Evolutionary conservation across 2,888 invertebrate species (phyloP).

Genomic region (Lithodes maja): DNA sequence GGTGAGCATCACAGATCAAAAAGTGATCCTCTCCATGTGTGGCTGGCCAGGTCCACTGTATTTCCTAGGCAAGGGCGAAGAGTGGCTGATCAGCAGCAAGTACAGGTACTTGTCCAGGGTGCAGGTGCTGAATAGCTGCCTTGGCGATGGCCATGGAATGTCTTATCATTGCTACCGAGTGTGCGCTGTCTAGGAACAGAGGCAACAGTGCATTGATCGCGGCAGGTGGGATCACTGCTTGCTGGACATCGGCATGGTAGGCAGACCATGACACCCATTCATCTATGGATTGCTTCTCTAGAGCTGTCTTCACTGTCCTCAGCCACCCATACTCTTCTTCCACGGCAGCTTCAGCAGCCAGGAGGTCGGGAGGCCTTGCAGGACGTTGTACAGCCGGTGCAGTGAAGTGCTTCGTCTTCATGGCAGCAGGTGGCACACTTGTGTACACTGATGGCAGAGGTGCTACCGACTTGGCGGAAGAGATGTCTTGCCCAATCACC

Average conservation of each 20-base stretch:
- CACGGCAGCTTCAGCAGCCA: constrained; percentile 9
- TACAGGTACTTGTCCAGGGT: constrained; percentile 30
- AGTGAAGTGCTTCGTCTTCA: constrained; percentile 13
- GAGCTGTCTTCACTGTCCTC: too few relatives aligned
- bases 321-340: not conserved
- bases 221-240: too few relatives aligned
- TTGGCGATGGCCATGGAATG: constrained; percentile 13
- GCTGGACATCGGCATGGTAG: too few relatives aligned
- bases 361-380: not conserved
- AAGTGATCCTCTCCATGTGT: too few relatives aligned
- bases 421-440: constrained; percentile 33
- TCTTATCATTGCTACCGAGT: too few relatives aligned
- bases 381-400: constrained; percentile 25
- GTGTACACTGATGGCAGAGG: constrained; percentile 27
- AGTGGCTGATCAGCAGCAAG: constrained; percentile 28
- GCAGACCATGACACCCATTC: too few relatives aligned
- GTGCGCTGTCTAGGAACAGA: too few relatives aligned
- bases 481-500: constrained; percentile 4
- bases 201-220: too few relatives aligned
- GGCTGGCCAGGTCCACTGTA: too few relatives aligned
- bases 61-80: constrained; percentile 29
- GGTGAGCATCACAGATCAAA: too few relatives aligned
- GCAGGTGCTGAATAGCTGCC: constrained; percentile 14
- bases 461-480: constrained; percentile 1
- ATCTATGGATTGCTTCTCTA: too few relatives aligned